Evolutionary conservation across 2,888 invertebrate genomes (phyloP), one percentile per base, ranked within the genome.

Genomic region (Strigamia transsilvanica): DNA sequence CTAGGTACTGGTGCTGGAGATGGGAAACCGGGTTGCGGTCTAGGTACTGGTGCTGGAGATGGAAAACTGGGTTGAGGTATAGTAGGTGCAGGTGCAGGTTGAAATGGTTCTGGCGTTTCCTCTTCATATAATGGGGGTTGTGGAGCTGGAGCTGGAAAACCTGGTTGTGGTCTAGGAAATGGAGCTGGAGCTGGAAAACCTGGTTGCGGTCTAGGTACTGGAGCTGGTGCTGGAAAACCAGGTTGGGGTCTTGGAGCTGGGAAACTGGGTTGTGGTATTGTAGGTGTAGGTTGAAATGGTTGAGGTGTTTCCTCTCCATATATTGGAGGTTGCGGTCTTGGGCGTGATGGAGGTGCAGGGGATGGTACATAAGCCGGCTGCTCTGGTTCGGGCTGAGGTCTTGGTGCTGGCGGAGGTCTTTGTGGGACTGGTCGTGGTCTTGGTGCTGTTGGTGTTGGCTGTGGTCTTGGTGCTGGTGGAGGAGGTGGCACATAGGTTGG

Each of bases 271-370:
- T 51, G 51, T 3, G 18, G 18, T 51, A 18, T 15, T 51, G 15
- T 15, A 9, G 73, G 73, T 27, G 73, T 12, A 12, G 73, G 73
- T 32, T 73, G 27, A 15, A 73, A 73, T 13, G 73, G 73, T 73
- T 27, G 73, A 32, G 32, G 73, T 12, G 73, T 73, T 32, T 73
- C 73, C 12, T 73, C 27, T 73, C 73, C 73, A 27, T 73, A 73
- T 73, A 2, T 27, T 12, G 73, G 73, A 10, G 27, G 73, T 73
- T 32, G 27, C 27, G 66, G 66, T 15, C 23, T 18, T 61, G 56
- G 56, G 7, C 7, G 5, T n/a, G 61, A n/a, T 18, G 4, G 4
- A 9, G 61, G 61, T 61, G 18, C 2, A 15, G 61, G 61, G 3
- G 61, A 2, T 15, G 61, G 61, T 18, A 2, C 21, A 61, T 61